Evolutionary conservation across 2,888 invertebrate species (phyloP), one percentile per base, ranked within the genome.

Genomic region (Pyrrhosoma nymphula): DNA sequence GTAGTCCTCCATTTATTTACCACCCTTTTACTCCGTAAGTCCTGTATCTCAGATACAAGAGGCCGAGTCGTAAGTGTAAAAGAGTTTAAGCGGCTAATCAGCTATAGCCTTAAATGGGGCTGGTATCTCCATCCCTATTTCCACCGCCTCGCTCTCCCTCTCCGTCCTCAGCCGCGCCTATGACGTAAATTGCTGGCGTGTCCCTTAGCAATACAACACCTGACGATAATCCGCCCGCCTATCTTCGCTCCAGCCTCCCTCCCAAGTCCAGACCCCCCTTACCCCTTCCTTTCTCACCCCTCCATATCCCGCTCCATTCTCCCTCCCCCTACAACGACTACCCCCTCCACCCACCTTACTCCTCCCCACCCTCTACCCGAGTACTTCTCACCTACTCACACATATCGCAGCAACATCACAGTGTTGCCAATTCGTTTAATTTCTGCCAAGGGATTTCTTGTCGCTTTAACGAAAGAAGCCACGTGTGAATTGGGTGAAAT

Each of bases 311-410:
- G 16, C 60, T 47, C 60, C 60, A n/a, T n/a, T n/a, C n/a, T 30
- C 82, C 16, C 82, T 12, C 82, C 35, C 60, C n/a, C n/a, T n/a
- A n/a, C n/a, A 20, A 12, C 47, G 60, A 12, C 82, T 35, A 4
- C 18, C 82, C 35, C 82, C 82, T 35, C 75, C 30, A 23, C 16
- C 35, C 35, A 0, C 26, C 35, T 35, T 35, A 16, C 82, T 82
- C 16, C 69, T 26, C n/a, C 14, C n/a, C 26, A 0, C 69, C n/a
- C n/a, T 14, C 82, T 35, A 0, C 14, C 26, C 14, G 2, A 82
- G 30, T 82, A 30, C 82, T 82, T 82, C 82, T 82, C 82, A 82
- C 82, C 82, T 82, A 82, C 82, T 35, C 82, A n/a, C 82, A 82
- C 16, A 30, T 35, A 82, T 82, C 82, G 82, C 82, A 82, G 82